Evolutionary conservation across 2,113 vertebrate species (phyloP), one percentile per base, ranked within the genome.

Genomic region (Fukomys damarensis): DNA sequence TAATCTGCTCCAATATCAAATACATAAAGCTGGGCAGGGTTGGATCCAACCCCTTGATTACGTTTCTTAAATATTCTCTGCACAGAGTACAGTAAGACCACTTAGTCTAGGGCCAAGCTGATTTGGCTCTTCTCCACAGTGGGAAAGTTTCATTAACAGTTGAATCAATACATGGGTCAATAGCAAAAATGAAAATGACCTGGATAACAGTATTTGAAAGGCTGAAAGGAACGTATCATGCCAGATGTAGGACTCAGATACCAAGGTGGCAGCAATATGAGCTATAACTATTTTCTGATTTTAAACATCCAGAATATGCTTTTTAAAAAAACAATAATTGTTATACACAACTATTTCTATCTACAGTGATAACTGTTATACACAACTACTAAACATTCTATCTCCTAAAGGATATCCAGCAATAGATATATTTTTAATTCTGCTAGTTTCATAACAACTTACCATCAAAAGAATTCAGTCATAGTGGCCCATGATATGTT

Each of bases 111-210:
- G 35, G 84, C 43, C 12, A 41, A 93, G 58, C 96, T 87, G n/a
- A 97, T 95, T 76, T 93, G 41, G 54, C 89, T 59, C 2, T 85
- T 93, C 12, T 97, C 16, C 79, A 32, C 61, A 84, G 85, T 4
- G 92, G 38, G 30, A 90, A 97, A 95, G 84, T 82, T 91, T 97
- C 93, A 98, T 97, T 97, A 98, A 97, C 82, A 98, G 94, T n/a
- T 92, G 16, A 96, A 97, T 97, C 80, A 97, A 97, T 90, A 97
- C 81, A 54, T 82, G 35, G 93, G 97, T 96, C 97, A 94, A 94
- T 97, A 93, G 79, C 93, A n/a, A 96, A 65, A 96, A 63, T 68
- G 49, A 97, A 98, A 98, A 97, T 91, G 96, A 88, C 30, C 26
- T 32, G 24, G 89, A 88, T 97, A 98, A 97, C 30, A 95, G 58